Conservation (phyloP, 2,797 vertebrate genomes). For the Cynodonichthys magdalenae region DNA sequence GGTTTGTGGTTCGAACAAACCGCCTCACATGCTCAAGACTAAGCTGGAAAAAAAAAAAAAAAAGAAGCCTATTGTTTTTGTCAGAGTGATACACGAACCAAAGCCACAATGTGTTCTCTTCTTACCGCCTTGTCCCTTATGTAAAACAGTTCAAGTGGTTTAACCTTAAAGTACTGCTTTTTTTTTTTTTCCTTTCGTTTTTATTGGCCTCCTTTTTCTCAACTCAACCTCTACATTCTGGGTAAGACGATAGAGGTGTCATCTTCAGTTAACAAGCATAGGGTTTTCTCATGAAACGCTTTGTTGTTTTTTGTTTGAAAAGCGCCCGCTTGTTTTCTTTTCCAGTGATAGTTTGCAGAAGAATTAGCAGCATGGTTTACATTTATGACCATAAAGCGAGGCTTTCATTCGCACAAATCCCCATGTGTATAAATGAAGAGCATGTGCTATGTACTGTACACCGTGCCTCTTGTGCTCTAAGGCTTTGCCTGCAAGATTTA, state of each 20-base stretch:
- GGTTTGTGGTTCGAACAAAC: constrained; percentile 76
- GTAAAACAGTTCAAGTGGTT: constrained; percentile 72
- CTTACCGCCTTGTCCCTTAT: constrained; percentile 62
- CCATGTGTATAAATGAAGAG: constrained; percentile 74
- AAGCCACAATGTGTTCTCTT: constrained; percentile 74
- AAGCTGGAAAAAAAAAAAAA: constrained; percentile 42
- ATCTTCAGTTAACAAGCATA: constrained; percentile 46
- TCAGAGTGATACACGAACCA: constrained; percentile 70
- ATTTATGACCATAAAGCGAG: constrained; percentile 61
- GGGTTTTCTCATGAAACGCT: constrained; percentile 74
- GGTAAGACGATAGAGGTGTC: constrained; percentile 76
- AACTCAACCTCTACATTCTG: constrained; percentile 62
- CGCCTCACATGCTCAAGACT: constrained; percentile 54
- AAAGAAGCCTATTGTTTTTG: constrained; percentile 75
- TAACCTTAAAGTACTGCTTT: constrained; percentile 61
- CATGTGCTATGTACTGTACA: constrained; percentile 44
- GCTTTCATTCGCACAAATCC: constrained; percentile 63
- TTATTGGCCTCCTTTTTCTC: constrained; percentile 54
- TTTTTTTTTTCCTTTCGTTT: constrained; percentile 46
- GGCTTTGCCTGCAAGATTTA: constrained; percentile 56
- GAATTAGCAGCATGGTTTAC: constrained; percentile 67
- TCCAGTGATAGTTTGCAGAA: constrained; percentile 60
- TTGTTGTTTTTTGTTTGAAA: constrained; percentile 51
- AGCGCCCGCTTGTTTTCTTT: constrained; percentile 52
- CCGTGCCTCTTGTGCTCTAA: constrained; percentile 32